phyloP scores from a whole-genome alignment of 2,797 vertebrate species.

The Holocentrus rufus region DNA sequence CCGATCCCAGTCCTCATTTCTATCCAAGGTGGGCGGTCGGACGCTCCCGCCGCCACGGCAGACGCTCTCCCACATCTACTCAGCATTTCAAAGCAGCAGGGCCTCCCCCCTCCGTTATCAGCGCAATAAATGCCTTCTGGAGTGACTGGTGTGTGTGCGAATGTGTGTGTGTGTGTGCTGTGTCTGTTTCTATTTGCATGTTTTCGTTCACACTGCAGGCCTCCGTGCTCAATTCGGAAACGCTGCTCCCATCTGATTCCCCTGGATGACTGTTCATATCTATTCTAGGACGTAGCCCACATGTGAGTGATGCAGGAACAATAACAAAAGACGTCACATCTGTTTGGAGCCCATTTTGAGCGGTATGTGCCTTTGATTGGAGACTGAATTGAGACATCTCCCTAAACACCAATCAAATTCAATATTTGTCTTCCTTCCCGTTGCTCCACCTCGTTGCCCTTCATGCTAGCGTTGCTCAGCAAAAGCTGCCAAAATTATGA shows the following conservation, averaged over 20 bases:
- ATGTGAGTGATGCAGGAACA: slow-evolving; percentile 13
- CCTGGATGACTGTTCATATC: slow-evolving; percentile 52
- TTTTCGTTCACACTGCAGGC: slow-evolving; percentile 37
- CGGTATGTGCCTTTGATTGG: neutral
- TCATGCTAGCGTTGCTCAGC: neutral
- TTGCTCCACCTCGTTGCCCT: no score
- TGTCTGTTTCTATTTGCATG: slow-evolving; percentile 38
- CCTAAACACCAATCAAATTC: no score
- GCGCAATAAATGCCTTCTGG: slow-evolving; percentile 59
- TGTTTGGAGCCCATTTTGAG: no score
- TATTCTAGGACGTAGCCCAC: slow-evolving; percentile 56
- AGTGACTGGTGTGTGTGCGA: neutral
- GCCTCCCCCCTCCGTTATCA: slow-evolving; percentile 49
- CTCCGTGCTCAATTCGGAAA: slow-evolving; percentile 51
- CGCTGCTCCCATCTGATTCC: slow-evolving; percentile 26
- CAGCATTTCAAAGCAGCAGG: slow-evolving; percentile 61
- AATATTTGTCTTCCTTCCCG: no score
- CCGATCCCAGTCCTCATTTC: slow-evolving; percentile 65
- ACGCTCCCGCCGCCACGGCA: slow-evolving; percentile 43
- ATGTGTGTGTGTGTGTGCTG: neutral
- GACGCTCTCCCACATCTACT: slow-evolving; percentile 51
- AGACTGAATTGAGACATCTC: neutral
- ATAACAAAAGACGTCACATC: neutral
- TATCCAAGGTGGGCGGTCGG: slow-evolving; percentile 54
- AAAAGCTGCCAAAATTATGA: neutral